Conservation (phyloP, 2,888 invertebrate species). For the Patella pellucida region DNA sequence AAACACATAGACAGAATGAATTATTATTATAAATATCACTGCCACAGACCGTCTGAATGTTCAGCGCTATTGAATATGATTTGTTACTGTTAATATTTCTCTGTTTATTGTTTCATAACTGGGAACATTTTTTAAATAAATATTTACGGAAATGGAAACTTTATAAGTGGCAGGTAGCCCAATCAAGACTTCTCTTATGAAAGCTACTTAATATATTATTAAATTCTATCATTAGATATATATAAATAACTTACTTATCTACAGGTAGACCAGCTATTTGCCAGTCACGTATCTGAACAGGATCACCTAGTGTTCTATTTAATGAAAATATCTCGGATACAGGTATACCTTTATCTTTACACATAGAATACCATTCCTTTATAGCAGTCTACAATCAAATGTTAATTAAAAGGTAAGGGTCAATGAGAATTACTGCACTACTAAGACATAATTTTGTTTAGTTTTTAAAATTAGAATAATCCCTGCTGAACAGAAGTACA, state of each 20-base stretch:
- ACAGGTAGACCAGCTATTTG: slow-evolving; percentile 70
- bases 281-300: slow-evolving; percentile 70
- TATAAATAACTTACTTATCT: slow-evolving; percentile 61
- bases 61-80: no score
- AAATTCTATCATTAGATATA: neutral
- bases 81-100: no score
- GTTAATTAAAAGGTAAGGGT: no score
- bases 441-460: no score
- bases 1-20: neutral
- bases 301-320: slow-evolving; percentile 66
- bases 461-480: no score
- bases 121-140: no score
- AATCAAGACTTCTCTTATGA: neutral
- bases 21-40: neutral
- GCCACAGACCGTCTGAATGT: no score
- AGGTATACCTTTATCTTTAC: slow-evolving; percentile 64
- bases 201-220: neutral
- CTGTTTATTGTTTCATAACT: neutral
- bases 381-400: slow-evolving; percentile 56
- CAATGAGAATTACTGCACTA: no score
- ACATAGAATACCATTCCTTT: slow-evolving; percentile 66
- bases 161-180: no score
- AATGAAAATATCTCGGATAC: slow-evolving; percentile 67
- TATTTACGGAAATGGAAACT: neutral
- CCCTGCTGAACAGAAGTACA: no score